Conservation (phyloP, 2,797 vertebrate species). For the Acanthopagrus latus region DNA sequence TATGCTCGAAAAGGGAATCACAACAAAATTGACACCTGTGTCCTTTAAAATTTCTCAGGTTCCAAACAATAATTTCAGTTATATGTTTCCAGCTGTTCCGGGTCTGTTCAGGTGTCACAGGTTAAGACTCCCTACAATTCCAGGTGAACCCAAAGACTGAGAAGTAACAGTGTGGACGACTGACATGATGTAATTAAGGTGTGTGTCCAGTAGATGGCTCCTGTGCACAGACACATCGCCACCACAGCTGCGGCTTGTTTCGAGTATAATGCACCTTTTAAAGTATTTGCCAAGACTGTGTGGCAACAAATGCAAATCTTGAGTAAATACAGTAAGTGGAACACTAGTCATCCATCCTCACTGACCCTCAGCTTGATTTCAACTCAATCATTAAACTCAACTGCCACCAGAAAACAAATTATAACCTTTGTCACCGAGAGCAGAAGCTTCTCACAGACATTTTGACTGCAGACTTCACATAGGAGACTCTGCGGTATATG, state of each 20-base stretch:
- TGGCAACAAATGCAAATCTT: slow-evolving; percentile 4
- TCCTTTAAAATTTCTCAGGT: no score
- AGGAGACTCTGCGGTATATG: not conserved
- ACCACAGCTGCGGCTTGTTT: not conserved
- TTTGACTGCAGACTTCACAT: not conserved
- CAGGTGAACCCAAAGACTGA: no score
- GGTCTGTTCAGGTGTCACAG: no score
- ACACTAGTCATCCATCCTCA: not conserved
- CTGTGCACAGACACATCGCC: not conserved
- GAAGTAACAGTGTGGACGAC: not conserved
- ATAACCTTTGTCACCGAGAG: slow-evolving; percentile 8
- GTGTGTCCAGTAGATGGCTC: slow-evolving; percentile 51
- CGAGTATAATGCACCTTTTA: not conserved
- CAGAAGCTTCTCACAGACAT: not conserved
- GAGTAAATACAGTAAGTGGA: not conserved
- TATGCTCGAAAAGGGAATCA: no score
- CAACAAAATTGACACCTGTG: no score
- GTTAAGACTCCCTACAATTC: no score
- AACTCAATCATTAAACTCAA: slow-evolving; percentile 30
- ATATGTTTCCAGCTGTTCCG: no score
- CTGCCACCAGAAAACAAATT: not conserved
- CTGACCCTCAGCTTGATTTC: not conserved
- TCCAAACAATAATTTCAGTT: no score
- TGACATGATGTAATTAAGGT: slow-evolving; percentile 2
- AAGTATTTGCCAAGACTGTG: slow-evolving; percentile 12